Evolutionary conservation across 2,113 vertebrate species (phyloP).

Genomic region (Pedetes capensis): DNA sequence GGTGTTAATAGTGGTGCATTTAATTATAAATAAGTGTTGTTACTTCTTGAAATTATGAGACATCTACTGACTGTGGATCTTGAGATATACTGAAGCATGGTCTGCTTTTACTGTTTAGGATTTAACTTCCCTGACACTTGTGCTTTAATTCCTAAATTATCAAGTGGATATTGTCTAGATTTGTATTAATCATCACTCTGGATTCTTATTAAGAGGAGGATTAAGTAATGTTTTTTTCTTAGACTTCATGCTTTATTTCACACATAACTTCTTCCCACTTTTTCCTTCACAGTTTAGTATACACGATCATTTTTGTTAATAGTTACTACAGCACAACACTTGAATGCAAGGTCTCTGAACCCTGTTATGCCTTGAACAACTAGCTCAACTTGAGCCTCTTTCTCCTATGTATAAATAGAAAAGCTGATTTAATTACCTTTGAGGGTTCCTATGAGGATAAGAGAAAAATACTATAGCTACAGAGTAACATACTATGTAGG

Average conservation of each 20-base stretch:
- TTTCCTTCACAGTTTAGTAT: not conserved
- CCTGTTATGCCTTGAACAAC: not conserved
- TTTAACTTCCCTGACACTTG: not conserved
- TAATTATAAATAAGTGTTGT: not conserved
- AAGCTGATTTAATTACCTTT: not conserved
- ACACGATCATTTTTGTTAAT: rapidly evolving
- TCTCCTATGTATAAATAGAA: rapidly evolving
- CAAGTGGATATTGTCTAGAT: not conserved
- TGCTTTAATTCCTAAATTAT: not conserved
- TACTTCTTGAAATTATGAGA: not conserved
- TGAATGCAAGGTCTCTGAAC: not conserved
- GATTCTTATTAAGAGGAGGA: not conserved
- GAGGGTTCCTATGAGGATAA: rapidly evolving
- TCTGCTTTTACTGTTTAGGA: not conserved
- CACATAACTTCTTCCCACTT: not conserved
- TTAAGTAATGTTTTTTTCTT: not conserved
- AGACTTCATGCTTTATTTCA: not conserved
- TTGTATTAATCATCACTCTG: not conserved
- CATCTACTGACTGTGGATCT: not conserved
- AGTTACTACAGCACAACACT: not conserved
- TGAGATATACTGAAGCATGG: not conserved
- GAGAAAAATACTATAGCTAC: rapidly evolving
- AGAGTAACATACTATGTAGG: rapidly evolving
- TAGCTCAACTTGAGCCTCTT: not conserved
- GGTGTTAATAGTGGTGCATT: not conserved